Percentiles rank a stretch among this genome's conserved stretches.
phyloP scores from a whole-genome alignment of 2,888 invertebrate species.

The Parascotia fuliginaria region DNA sequence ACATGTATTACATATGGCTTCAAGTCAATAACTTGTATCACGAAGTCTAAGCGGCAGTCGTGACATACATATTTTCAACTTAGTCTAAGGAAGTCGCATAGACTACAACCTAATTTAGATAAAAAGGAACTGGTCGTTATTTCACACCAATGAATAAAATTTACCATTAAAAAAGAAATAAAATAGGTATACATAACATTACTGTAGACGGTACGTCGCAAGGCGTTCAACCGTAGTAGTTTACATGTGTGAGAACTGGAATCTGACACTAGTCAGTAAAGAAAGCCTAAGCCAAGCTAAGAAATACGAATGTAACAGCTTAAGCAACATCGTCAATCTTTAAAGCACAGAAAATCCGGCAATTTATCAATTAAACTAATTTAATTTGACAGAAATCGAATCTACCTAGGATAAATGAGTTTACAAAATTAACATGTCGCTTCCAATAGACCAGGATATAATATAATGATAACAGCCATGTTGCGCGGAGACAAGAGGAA shows the following conservation, averaged over 20 bases:
- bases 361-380: too few species aligned
- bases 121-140: neutral
- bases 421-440: too few species aligned
- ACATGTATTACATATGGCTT: constrained; percentile 2
- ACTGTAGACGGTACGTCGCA: constrained; percentile 4
- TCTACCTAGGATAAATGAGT: too few species aligned
- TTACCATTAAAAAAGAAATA: neutral
- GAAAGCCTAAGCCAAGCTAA: too few species aligned
- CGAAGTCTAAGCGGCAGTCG: neutral
- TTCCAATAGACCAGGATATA: neutral
- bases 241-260: constrained; percentile 54
- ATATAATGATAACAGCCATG: neutral
- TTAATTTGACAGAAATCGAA: too few species aligned
- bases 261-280: constrained; percentile 51
- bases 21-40: constrained; percentile 3
- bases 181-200: neutral
- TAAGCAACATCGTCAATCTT: constrained; percentile 27
- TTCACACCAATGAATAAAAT: neutral
- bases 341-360: too few species aligned
- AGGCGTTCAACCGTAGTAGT: constrained; percentile 56
- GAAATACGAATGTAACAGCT: constrained; percentile 38
- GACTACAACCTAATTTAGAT: neutral
- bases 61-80: constrained; percentile 1
- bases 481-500: too few species aligned
- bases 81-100: neutral